Evolutionary conservation across 1,140 invertebrate genomes (phyloP), one percentile per base, ranked within the genome.

Genomic region (Drosophila pseudoobscura): DNA sequence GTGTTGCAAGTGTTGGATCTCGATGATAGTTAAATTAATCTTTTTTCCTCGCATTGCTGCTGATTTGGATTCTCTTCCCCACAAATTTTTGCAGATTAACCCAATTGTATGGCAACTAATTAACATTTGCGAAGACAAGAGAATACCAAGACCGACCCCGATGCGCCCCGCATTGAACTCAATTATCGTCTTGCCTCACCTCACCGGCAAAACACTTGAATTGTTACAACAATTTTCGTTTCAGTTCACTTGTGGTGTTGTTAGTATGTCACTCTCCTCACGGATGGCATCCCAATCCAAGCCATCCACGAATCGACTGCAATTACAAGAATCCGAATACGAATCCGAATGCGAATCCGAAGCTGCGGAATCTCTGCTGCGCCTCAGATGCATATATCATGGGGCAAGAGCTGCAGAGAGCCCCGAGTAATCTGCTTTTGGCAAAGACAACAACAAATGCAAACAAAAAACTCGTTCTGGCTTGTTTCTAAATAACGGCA

Each of bases 401-500:
- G 46, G 46, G 51, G 56, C 31, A 31, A 31, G 31, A 31, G 8
- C 43, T 65, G 51, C 17, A 46, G 24, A 24, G 47, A 41, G 22
- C 54, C 15, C 17, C 11, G 54, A 74, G 43, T 31, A 29, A 47
- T 46, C 71, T 70, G 70, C 83, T 78, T 88, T 85, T 83, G 71
- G 83, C 75, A 64, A 87, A 82, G 70, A 55, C 77, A 82, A 88
- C 82, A 63, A 61, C 50, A 45, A 61, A 74, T 63, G 63, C 59
- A 65, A 53, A 58, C 15, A 35, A 63, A 75, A 88, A 88, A 88
- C 83, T 79, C 71, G 83, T 88, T 88, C 78, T 87, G 78, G 65
- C 83, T 73, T 75, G 65, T 87, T 88, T 87, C 83, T 87, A 88
- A 87, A 83, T 88, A 87, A 87, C 83, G 83, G 83, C 83, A 87